phyloP scores from a whole-genome alignment of 1,140 invertebrate species.

The Maconellicoccus hirsutus region DNA sequence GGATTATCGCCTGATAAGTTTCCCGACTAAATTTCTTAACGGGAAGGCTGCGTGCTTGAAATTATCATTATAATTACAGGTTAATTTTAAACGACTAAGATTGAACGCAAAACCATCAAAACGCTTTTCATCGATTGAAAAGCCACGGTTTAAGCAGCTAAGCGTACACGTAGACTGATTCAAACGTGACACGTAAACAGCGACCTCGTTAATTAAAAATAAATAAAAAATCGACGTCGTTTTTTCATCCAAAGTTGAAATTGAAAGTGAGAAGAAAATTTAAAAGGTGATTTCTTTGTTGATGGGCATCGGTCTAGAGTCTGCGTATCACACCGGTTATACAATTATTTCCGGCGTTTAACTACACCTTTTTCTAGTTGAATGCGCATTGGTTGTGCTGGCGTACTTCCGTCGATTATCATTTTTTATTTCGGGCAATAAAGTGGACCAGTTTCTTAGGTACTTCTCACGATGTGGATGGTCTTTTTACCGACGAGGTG shows the following conservation, averaged over 20 bases:
- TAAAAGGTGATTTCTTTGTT: not conserved
- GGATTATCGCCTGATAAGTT: not conserved
- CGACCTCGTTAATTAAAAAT: not conserved
- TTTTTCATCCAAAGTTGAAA: not conserved
- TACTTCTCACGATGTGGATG: not conserved
- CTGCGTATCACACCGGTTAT: not conserved
- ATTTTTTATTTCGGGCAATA: not conserved
- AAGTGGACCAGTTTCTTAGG: not conserved
- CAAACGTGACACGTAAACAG: not conserved
- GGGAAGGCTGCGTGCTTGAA: not conserved
- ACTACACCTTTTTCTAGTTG: not conserved
- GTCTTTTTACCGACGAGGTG: not conserved
- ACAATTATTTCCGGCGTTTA: slow-evolving; percentile 8
- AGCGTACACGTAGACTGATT: not conserved
- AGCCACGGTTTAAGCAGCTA: not conserved
- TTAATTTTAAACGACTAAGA: not conserved
- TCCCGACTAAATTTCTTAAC: not conserved
- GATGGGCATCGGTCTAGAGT: not conserved
- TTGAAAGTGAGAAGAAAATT: not conserved
- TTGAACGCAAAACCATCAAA: not conserved
- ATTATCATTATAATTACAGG: not conserved
- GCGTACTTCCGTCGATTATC: slow-evolving; percentile 7
- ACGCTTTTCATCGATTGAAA: not conserved
- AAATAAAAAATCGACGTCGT: not conserved
- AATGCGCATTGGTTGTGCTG: not conserved